phyloP scores from a whole-genome alignment of 2,113 vertebrate species.

The Ptilonorhynchus violaceus region DNA sequence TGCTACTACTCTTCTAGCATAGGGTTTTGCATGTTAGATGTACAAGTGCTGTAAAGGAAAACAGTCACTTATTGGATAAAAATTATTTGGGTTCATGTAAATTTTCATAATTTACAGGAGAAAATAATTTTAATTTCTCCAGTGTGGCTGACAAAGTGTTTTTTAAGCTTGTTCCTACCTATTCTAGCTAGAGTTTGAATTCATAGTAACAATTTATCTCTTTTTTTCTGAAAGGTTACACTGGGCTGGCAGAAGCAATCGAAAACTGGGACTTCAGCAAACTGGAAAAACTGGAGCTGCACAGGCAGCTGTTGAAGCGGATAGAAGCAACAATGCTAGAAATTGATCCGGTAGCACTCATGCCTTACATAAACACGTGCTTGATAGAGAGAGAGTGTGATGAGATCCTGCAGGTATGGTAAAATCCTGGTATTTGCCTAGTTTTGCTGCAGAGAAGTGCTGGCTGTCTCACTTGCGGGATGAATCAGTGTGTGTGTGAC shows the following conservation, averaged over 20 bases:
- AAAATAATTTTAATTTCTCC: background rate
- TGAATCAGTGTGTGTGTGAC: background rate
- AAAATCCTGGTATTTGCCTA: background rate
- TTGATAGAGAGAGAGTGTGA: slow-evolving; percentile 34
- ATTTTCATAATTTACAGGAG: background rate
- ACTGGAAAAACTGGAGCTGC: slow-evolving; percentile 14
- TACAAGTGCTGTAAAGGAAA: background rate
- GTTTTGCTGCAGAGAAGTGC: background rate
- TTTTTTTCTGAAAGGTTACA: slow-evolving; percentile 8
- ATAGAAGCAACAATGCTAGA: slow-evolving; percentile 41
- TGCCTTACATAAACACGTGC: background rate
- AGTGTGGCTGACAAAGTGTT: background rate
- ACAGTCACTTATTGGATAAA: background rate
- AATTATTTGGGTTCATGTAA: background rate
- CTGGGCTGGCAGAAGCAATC: slow-evolving; percentile 28
- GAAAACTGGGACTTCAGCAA: slow-evolving; percentile 49
- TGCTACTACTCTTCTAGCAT: background rate
- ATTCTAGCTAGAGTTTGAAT: background rate
- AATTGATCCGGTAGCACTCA: background rate
- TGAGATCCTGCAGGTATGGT: background rate
- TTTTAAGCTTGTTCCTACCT: background rate
- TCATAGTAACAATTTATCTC: background rate
- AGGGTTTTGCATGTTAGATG: background rate
- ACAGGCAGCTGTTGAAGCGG: slow-evolving; percentile 6
- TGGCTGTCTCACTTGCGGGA: background rate